Evolutionary conservation across 23 tunicate species (phyloP).

Genomic region (Oikopleura dioica): DNA sequence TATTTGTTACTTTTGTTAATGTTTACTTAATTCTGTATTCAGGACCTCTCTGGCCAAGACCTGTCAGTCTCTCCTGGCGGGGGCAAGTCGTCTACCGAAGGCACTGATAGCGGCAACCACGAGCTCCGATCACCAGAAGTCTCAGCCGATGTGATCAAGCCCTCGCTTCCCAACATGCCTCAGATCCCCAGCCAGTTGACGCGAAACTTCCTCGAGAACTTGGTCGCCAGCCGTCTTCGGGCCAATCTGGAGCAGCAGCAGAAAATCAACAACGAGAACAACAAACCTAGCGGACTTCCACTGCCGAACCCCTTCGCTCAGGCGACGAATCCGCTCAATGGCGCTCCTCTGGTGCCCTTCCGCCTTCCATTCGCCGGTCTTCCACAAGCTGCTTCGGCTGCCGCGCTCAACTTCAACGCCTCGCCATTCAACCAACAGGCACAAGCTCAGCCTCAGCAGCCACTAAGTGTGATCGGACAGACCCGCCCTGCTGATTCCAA

Average conservation of each 20-base stretch:
- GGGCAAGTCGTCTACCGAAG: neutral
- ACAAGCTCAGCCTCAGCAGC: neutral
- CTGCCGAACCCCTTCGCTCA: neutral
- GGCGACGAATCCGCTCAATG: neutral
- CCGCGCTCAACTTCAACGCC: neutral
- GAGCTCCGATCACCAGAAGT: neutral
- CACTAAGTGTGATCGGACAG: neutral
- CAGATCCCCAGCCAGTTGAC: neutral
- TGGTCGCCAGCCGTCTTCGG: slow-evolving; percentile 7
- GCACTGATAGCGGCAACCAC: neutral
- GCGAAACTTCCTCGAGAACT: neutral
- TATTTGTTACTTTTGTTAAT: no score
- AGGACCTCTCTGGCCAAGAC: neutral
- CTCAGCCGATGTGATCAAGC: neutral
- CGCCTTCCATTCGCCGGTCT: neutral
- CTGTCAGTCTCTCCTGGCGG: neutral
- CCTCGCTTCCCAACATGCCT: neutral
- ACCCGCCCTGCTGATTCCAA: neutral
- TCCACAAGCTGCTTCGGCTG: neutral
- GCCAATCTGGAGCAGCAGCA: neutral
- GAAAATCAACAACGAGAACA: neutral
- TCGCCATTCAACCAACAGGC: neutral
- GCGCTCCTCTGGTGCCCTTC: neutral
- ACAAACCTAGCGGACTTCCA: neutral
- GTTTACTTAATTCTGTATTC: neutral